Percentiles rank a stretch among this genome's conserved stretches.
Evolutionary conservation across 2,797 vertebrate genomes (phyloP).

Genomic region (Knipowitschia caucasica): DNA sequence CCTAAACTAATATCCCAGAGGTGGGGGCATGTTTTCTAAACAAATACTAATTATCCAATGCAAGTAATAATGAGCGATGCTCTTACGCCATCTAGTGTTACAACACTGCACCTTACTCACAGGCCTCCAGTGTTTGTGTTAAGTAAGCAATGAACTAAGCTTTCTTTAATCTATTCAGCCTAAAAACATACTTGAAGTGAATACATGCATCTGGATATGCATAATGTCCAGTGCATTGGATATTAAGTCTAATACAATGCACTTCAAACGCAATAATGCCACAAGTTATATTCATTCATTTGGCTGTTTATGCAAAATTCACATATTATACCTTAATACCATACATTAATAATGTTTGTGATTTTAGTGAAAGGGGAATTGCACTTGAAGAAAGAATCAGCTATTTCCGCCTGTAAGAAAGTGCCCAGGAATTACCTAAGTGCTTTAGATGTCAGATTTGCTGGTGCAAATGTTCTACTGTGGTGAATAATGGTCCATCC

Average conservation of each 20-base stretch:
- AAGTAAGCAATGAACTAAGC: constrained; percentile 9
- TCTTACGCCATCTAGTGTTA: constrained; percentile 73
- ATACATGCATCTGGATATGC: not conserved
- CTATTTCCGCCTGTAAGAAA: constrained; percentile 48
- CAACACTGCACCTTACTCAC: constrained; percentile 32
- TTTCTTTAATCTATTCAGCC: not conserved
- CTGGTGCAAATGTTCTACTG: constrained; percentile 49
- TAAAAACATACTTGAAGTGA: constrained; percentile 5
- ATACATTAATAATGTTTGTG: not conserved
- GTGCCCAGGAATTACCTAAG: constrained; percentile 56
- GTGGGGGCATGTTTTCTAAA: constrained; percentile 23
- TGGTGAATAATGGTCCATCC: constrained; percentile 59
- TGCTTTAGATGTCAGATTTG: constrained; percentile 65
- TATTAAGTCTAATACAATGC: constrained; percentile 4
- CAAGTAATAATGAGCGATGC: constrained; percentile 41
- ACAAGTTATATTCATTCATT: constrained; percentile 54
- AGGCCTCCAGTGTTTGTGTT: not conserved
- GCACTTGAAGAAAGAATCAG: constrained; percentile 49
- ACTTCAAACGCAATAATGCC: constrained; percentile 23
- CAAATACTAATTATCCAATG: too few species aligned
- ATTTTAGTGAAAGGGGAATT: constrained; percentile 3
- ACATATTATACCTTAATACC: constrained; percentile 7
- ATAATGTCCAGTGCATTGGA: too few species aligned
- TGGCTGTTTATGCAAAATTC: constrained; percentile 7
- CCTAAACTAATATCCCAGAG: too few species aligned